These are phyloP conservation scores for Cenopis cana DNA, from an alignment of 2,888 invertebrate genomes.

Conservation along the genomic window DNA sequence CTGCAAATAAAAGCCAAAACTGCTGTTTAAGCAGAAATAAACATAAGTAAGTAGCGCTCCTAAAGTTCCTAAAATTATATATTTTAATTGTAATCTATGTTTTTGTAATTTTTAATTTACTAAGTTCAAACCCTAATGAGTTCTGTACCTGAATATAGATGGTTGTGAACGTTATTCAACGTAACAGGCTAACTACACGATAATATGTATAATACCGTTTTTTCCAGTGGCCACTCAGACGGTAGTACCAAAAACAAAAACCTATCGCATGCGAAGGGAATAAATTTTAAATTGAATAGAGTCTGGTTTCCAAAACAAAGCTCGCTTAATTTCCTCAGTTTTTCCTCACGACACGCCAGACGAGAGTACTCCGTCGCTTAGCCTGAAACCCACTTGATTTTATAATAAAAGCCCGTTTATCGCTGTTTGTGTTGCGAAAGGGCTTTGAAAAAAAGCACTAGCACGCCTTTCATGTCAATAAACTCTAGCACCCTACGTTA, in stretches of 20 bases:
- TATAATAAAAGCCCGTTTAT: constrained; percentile 70
- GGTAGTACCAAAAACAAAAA: constrained; percentile 32
- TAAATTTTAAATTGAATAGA: constrained; percentile 50
- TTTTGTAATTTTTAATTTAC: background rate
- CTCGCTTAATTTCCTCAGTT: constrained; percentile 60
- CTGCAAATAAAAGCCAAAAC: no score
- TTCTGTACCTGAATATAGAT: background rate
- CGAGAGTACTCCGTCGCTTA: constrained; percentile 54
- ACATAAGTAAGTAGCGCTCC: no score
- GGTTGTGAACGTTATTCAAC: no score
- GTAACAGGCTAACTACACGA: constrained; percentile 1
- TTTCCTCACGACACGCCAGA: constrained; percentile 61
- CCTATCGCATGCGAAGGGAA: constrained; percentile 34
- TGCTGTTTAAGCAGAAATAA: no score
- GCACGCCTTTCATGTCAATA: constrained; percentile 59
- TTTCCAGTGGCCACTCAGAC: constrained; percentile 31
- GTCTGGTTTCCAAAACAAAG: constrained; percentile 52
- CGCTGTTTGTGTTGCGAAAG: constrained; percentile 60
- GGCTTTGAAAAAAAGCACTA: constrained; percentile 55
- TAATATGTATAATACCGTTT: constrained; percentile 18
- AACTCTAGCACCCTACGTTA: constrained; percentile 53
- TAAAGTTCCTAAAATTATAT: no score
- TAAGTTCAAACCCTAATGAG: background rate
- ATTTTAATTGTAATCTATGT: background rate
- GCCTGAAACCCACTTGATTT: constrained; percentile 68